Percentiles rank a stretch among this genome's conserved stretches.
Conservation (phyloP, 2,888 invertebrate species). For the Drosophila mulleri region DNA sequence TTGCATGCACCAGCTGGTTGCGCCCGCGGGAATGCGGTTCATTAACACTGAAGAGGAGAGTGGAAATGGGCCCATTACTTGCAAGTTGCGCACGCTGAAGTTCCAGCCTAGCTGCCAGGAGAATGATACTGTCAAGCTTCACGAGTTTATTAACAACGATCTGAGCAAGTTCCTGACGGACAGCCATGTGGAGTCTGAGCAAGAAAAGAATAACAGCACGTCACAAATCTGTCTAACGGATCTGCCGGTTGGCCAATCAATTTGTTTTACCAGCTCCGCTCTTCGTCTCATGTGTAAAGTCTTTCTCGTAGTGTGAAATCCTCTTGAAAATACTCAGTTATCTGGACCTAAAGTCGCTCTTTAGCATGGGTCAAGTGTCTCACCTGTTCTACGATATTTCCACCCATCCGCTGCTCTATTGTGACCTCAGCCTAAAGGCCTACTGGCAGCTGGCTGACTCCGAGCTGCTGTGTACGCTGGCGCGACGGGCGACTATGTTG, state of each 20-base stretch:
- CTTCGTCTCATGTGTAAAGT: slow-evolving; percentile 21
- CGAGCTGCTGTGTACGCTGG: slow-evolving; percentile 87
- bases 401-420: slow-evolving; percentile 91
- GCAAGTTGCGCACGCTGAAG: slow-evolving; percentile 83
- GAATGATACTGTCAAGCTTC: slow-evolving; percentile 77
- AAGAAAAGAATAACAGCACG: slow-evolving; percentile 13
- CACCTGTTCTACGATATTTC: slow-evolving; percentile 90
- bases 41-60: slow-evolving; percentile 5
- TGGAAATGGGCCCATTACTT: slow-evolving; percentile 80
- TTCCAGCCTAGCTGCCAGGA: slow-evolving; percentile 81
- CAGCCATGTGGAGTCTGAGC: slow-evolving; percentile 34
- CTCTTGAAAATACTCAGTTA: slow-evolving; percentile 92
- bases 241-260: slow-evolving; percentile 83
- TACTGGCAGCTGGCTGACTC: slow-evolving; percentile 91
- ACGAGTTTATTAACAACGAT: slow-evolving; percentile 83
- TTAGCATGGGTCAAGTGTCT: slow-evolving; percentile 91
- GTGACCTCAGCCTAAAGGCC: slow-evolving; percentile 92
- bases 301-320: slow-evolving; percentile 91
- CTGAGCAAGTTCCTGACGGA: slow-evolving; percentile 82
- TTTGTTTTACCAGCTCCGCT: slow-evolving; percentile 8
- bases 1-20: slow-evolving; percentile 70
- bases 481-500: slow-evolving; percentile 88
- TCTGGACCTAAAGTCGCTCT: slow-evolving; percentile 92
- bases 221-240: slow-evolving; percentile 71
- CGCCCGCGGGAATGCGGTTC: slow-evolving; percentile 11